Base-by-base conservation (phyloP, 2,888 invertebrate genomes). In the Acleris emargana region DNA sequence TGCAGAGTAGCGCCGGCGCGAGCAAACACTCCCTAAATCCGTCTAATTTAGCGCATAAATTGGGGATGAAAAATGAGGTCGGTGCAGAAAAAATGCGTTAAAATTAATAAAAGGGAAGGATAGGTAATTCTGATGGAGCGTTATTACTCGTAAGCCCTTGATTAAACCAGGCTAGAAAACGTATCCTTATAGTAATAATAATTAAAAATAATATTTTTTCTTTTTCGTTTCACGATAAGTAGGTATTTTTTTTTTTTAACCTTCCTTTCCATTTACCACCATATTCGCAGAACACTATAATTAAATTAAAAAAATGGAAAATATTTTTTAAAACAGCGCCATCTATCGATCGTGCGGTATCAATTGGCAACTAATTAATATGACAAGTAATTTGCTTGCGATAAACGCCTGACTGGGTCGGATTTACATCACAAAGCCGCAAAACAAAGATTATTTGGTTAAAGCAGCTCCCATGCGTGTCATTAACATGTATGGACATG, bases 401-500 rank as follows among this genome's bases (percentile, higher is more conserved):
- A 45, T 43, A 58, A 63, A n/a, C 54, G 18, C 42, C 42, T 18
- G 58, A 64, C 59, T 52, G 55, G 54, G 58, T 49, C 47, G 47
- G 67, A 80, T 82, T 80, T 77, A 64, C 76, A 78, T 75, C 68
- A 73, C 76, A 80, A 80, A 80, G 77, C 73, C 71, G 64, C 71
- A 62, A 68, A 74, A 75, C 76, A 54, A 59, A 59, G 64, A 54
- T 76, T 75, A 76, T 76, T 76, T 75, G 73, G 76, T 74, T 71
- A 64, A 58, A 69, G 70, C 63, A 72, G 71, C 73, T 75, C 49
- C 58, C 25, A 45, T 18, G 49, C 63, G 47, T 54, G 58, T 69
- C 74, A 79, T 79, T 79, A 79, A 80, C 78, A 79, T 81, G 75
- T 77, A 81, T 80, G 79, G 71, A 77, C 78, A 78, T 72, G 72